Evolutionary conservation across 53 echinoderm and acorn worm species (phyloP), one percentile per base, ranked within the genome.

Genomic region (Mesocentrotus franciscanus): DNA sequence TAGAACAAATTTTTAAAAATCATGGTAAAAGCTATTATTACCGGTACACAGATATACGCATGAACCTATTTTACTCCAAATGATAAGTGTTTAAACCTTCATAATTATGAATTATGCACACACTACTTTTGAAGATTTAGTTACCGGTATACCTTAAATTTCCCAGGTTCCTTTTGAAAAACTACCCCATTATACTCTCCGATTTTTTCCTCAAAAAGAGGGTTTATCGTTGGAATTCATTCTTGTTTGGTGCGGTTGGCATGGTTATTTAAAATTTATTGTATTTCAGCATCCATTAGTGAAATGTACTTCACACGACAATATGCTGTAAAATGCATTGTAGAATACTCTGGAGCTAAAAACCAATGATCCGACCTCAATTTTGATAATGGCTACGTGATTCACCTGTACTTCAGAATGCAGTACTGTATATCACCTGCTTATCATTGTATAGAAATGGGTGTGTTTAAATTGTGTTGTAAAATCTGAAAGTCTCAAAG

Each of bases 251-350:
- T 87, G 87, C 87, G 2, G 87, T 87, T 87, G 87, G 26, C 87
- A 87, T 87, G 87, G 87, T 58, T 18, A 87, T 87, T 87, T 58
- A 87, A 20, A 58, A 59, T 59, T 58, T 13, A 87, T 87, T 27
- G 56, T 58, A 87, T 87, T 56, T 57, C 58, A 58, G 87, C 87
- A 58, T 87, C 87, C 87, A 87, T 87, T 87, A 87, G 87, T 87
- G 29, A 87, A 59, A 59, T 87, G 59, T 58, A 87, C 59, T 58
- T 87, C 87, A 58, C 59, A 57, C 13, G 3, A n/a, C 24, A 84
- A 42, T 58, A 87, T 27, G 22, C 57, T 87, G 58, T 85, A 87
- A 57, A 87, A 58, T 58, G n/a, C 42, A 0, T 15, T 22, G 42
- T 87, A 27, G 87, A 59, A n/a, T 33, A 59, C 56, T 12, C 29